phyloP scores from a whole-genome alignment of 2,113 vertebrate species.

The Nansenia antarctica region DNA sequence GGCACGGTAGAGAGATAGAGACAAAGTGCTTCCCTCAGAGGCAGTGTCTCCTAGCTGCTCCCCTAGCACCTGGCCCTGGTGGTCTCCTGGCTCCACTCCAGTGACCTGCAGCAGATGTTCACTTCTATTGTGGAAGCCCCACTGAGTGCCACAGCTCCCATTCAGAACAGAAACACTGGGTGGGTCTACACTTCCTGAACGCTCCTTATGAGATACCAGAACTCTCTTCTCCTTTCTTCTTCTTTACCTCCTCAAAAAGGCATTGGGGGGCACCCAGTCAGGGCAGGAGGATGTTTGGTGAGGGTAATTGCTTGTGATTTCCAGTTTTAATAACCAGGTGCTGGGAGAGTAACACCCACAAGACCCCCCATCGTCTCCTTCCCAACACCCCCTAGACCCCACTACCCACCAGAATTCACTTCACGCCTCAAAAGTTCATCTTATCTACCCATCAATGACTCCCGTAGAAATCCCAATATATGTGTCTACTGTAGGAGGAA shows the following conservation, averaged over 20 bases:
- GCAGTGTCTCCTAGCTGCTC: background rate
- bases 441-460: background rate
- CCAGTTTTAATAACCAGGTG: slow-evolving; percentile 94
- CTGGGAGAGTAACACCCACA: slow-evolving; percentile 67
- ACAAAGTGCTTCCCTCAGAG: background rate
- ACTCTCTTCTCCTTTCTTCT: slow-evolving; percentile 7
- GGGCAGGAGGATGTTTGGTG: slow-evolving; percentile 72
- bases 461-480: background rate
- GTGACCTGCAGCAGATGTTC: slow-evolving; percentile 51
- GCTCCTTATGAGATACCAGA: slow-evolving; percentile 77
- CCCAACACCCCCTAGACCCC: background rate
- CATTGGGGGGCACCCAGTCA: slow-evolving; percentile 30
- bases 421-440: background rate
- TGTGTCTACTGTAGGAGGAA: background rate
- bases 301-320: slow-evolving; percentile 87
- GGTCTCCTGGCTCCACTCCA: slow-evolving; percentile 30
- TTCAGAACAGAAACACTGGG: slow-evolving; percentile 26
- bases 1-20: slow-evolving; percentile 10
- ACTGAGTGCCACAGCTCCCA: slow-evolving; percentile 20
- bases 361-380: background rate
- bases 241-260: slow-evolving; percentile 23
- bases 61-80: slow-evolving; percentile 45
- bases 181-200: slow-evolving; percentile 56
- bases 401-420: background rate
- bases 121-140: slow-evolving; percentile 25